Conservation (phyloP, 1,140 invertebrate species). For the Drosophila parvula region DNA sequence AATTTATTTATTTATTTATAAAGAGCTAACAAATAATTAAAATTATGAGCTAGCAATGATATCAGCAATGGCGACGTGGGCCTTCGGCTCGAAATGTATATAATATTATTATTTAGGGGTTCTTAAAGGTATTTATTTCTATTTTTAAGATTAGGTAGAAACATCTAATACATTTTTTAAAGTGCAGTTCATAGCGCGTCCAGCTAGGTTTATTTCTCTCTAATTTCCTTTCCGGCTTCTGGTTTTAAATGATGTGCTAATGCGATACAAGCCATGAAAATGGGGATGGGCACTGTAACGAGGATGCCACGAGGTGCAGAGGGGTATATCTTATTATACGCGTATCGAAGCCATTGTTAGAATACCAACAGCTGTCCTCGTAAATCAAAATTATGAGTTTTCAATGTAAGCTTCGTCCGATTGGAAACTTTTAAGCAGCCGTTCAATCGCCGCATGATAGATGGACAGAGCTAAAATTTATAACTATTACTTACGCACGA, state of each 20-base stretch:
- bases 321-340: conserved; percentile 23
- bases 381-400: conserved; percentile 78
- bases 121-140: too few relatives aligned
- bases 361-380: conserved; percentile 66
- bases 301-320: conserved; percentile 25
- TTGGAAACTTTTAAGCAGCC: conserved; percentile 49
- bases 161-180: not conserved
- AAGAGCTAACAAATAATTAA: too few relatives aligned
- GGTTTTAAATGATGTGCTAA: conserved; percentile 73
- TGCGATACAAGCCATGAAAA: conserved; percentile 56
- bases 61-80: too few relatives aligned
- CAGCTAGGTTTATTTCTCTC: conserved; percentile 29
- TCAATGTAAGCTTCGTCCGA: conserved; percentile 61
- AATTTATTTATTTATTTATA: too few relatives aligned
- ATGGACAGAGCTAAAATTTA: conserved; percentile 60
- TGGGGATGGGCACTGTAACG: conserved; percentile 14
- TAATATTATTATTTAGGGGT: too few relatives aligned
- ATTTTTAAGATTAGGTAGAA: too few relatives aligned
- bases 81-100: too few relatives aligned
- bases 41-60: too few relatives aligned
- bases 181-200: conserved; percentile 31
- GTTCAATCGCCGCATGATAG: conserved; percentile 34
- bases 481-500: conserved; percentile 78
- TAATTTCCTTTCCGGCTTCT: conserved; percentile 19
- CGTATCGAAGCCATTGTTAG: conserved; percentile 32